These are phyloP conservation scores for Eristalis pertinax DNA, from an alignment of 2,888 invertebrate species.

Conservation along the genomic window DNA sequence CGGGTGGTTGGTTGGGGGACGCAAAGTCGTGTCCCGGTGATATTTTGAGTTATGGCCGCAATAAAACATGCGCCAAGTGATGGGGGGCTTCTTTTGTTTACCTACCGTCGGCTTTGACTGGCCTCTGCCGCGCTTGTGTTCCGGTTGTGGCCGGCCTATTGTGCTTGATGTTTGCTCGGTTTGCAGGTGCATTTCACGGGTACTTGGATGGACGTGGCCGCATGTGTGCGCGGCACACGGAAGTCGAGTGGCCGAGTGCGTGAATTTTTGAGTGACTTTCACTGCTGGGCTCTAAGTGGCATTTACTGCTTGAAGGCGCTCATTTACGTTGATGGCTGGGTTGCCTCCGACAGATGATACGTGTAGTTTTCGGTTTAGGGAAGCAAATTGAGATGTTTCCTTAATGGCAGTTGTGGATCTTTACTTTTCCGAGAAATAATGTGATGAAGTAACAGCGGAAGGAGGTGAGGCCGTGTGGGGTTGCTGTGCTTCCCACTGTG, in stretches of 20 bases:
- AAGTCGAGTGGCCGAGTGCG: slow-evolving; percentile 48
- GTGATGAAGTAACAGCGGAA: not conserved
- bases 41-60: slow-evolving; percentile 46
- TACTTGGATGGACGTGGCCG: slow-evolving; percentile 11
- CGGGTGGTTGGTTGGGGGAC: slow-evolving; percentile 21
- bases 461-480: no score
- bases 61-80: slow-evolving; percentile 39
- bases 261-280: slow-evolving; percentile 28
- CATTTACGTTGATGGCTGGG: not conserved
- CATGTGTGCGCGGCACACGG: slow-evolving; percentile 32
- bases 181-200: slow-evolving; percentile 56
- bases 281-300: not conserved
- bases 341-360: not conserved
- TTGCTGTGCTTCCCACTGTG: no score
- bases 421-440: not conserved
- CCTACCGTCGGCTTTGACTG: slow-evolving; percentile 4
- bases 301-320: not conserved
- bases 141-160: slow-evolving; percentile 14
- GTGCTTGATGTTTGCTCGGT: slow-evolving; percentile 19
- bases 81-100: slow-evolving; percentile 16
- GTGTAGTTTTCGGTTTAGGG: slow-evolving; percentile 5
- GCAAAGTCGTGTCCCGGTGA: slow-evolving; percentile 51
- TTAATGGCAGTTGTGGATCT: not conserved
- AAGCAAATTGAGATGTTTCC: slow-evolving; percentile 8
- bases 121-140: slow-evolving; percentile 12